Conservation (phyloP, 2,797 vertebrate species). For the Prunella strophiata region DNA sequence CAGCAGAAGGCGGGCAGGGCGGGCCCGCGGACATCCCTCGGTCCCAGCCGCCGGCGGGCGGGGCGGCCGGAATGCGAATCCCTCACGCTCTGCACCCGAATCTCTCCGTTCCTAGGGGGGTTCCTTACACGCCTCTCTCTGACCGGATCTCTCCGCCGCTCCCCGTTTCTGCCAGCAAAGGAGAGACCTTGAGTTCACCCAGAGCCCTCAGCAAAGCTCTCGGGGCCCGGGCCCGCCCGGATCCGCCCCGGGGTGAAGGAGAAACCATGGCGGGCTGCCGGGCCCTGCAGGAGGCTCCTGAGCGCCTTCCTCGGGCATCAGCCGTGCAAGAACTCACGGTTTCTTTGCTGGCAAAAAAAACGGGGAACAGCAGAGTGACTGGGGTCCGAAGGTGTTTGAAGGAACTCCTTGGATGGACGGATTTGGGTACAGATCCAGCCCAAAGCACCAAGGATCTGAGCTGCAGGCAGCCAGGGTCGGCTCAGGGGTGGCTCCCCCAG, state of each 20-base stretch:
- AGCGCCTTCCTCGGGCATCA: rapidly evolving
- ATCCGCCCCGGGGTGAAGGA: no score
- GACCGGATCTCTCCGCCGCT: rapidly evolving
- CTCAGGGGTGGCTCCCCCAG: neutral
- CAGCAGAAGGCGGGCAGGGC: no score
- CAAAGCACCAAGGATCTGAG: neutral
- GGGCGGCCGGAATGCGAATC: neutral
- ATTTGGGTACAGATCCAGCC: neutral
- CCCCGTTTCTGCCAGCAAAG: neutral
- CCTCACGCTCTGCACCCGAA: rapidly evolving
- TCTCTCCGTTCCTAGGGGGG: rapidly evolving
- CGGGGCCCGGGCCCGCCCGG: rapidly evolving
- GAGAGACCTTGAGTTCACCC: neutral
- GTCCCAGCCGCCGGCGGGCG: no score
- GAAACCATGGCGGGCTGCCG: rapidly evolving
- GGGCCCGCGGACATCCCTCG: no score
- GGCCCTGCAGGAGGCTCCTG: rapidly evolving
- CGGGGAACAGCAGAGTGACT: rapidly evolving
- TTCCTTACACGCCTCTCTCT: neutral
- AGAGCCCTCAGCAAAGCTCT: rapidly evolving
- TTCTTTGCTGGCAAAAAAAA: neutral
- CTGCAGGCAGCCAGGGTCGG: neutral
- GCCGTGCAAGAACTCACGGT: rapidly evolving
- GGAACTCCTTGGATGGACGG: neutral
- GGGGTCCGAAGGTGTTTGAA: rapidly evolving